Conservation (phyloP, 2,888 invertebrate genomes). For the Philopedon plagiatum region DNA sequence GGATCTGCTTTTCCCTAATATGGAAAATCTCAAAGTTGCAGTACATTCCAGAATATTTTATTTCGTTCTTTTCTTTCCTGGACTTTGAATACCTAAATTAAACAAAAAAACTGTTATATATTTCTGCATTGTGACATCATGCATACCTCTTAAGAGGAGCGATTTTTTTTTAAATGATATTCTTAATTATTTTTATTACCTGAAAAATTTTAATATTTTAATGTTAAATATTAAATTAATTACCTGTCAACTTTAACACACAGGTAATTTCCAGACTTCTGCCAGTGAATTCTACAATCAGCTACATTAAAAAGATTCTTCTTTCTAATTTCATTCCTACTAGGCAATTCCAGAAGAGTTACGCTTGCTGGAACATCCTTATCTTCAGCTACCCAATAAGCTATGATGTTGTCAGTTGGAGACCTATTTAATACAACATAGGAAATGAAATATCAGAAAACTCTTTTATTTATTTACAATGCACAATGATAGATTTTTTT, state of each 20-base stretch:
- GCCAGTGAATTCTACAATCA: slow-evolving; percentile 99
- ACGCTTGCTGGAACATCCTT: slow-evolving; percentile 97
- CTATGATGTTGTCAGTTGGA: slow-evolving; percentile 95
- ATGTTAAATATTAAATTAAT: neutral
- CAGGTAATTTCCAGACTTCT: slow-evolving; percentile 96
- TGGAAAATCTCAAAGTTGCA: slow-evolving; percentile 99
- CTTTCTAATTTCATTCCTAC: slow-evolving; percentile 88
- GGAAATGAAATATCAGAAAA: too few species aligned
- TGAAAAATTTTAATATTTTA: too few species aligned
- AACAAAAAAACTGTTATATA: slow-evolving; percentile 7
- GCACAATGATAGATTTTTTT: too few species aligned
- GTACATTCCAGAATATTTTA: slow-evolving; percentile 96
- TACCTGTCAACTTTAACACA: slow-evolving; percentile 94
- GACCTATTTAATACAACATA: too few species aligned
- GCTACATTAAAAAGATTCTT: slow-evolving; percentile 98
- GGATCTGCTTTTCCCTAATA: slow-evolving; percentile 94
- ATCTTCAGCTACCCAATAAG: slow-evolving; percentile 97
- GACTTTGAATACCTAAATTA: slow-evolving; percentile 66
- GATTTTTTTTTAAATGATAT: too few species aligned
- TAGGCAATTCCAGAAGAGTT: slow-evolving; percentile 92
- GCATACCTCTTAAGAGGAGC: too few species aligned
- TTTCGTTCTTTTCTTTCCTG: slow-evolving; percentile 94
- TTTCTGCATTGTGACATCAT: too few species aligned
- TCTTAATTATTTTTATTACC: too few species aligned
- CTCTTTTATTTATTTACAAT: too few species aligned